These are phyloP conservation scores for Pseudocheirus occidentalis DNA, from an alignment of 2,797 vertebrate species.

Conservation along the genomic window DNA sequence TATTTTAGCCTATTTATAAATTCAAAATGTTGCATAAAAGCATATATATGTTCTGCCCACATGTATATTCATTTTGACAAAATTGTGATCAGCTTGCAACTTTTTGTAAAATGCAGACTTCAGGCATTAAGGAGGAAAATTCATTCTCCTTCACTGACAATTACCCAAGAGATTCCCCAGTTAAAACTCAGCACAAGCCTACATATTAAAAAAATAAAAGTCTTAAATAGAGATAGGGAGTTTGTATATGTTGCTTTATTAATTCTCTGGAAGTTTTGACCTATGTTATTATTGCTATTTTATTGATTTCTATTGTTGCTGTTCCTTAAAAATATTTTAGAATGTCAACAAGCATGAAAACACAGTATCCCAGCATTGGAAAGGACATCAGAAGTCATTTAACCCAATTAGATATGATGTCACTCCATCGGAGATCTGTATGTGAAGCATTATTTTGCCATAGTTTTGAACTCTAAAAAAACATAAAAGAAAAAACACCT, in stretches of 20 bases:
- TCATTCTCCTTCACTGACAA: neutral
- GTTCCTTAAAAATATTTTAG: neutral
- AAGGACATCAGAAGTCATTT: conserved; percentile 33
- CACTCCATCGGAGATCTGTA: neutral
- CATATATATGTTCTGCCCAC: neutral
- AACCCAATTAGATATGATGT: neutral
- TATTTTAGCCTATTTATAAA: neutral
- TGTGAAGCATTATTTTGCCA: neutral
- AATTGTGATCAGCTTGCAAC: neutral
- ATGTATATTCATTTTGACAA: neutral
- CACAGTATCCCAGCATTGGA: conserved; percentile 11
- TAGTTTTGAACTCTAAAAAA: neutral
- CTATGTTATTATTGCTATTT: neutral
- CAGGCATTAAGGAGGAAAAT: neutral
- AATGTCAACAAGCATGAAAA: neutral
- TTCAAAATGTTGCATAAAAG: neutral
- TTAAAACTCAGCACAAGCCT: neutral
- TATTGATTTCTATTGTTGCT: neutral
- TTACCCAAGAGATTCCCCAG: neutral
- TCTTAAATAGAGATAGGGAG: neutral
- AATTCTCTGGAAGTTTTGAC: neutral
- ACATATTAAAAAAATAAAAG: neutral
- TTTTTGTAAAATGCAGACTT: neutral
- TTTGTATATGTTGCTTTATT: neutral
- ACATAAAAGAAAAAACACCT: neutral